Evolutionary conservation across 2,888 invertebrate species (phyloP).

Genomic region (Leptopilina drosophilae): DNA sequence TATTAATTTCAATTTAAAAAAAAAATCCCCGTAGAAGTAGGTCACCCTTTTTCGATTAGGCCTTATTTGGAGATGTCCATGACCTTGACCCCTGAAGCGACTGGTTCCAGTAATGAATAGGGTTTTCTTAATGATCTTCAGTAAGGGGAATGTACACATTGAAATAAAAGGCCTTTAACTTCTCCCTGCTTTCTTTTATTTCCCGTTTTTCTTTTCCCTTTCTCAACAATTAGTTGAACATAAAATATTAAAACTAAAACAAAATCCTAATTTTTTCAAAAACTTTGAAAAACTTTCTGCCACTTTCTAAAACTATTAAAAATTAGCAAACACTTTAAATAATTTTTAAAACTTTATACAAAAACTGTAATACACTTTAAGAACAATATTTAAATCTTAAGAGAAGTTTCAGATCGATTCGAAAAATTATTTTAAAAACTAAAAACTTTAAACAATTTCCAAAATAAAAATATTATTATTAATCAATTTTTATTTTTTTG

Average conservation of each 20-base stretch:
- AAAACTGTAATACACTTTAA: no score
- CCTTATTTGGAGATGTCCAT: slow-evolving; percentile 22
- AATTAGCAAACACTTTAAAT: no score
- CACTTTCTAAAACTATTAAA: no score
- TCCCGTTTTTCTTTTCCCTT: neutral
- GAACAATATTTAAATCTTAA: no score
- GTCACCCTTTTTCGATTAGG: slow-evolving; percentile 19
- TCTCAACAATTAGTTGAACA: no score
- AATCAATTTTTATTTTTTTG: no score
- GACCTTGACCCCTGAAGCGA: slow-evolving; percentile 49
- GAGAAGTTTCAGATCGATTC: neutral
- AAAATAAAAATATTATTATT: no score
- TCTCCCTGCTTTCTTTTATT: neutral
- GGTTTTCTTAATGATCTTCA: slow-evolving; percentile 45
- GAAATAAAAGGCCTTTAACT: neutral
- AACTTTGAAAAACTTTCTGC: no score
- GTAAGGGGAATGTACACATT: slow-evolving; percentile 7
- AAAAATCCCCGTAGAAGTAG: neutral
- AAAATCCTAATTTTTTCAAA: no score
- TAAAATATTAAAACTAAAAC: no score
- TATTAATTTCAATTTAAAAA: no score
- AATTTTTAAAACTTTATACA: no score
- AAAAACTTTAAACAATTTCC: neutral
- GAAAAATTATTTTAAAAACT: slow-evolving; percentile 18
- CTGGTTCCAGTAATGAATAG: slow-evolving; percentile 39